Percentiles rank a stretch among this genome's conserved stretches.
These are phyloP conservation scores for Pedicia rivosa DNA, from an alignment of 2,888 invertebrate species.

Conservation along the genomic window DNA sequence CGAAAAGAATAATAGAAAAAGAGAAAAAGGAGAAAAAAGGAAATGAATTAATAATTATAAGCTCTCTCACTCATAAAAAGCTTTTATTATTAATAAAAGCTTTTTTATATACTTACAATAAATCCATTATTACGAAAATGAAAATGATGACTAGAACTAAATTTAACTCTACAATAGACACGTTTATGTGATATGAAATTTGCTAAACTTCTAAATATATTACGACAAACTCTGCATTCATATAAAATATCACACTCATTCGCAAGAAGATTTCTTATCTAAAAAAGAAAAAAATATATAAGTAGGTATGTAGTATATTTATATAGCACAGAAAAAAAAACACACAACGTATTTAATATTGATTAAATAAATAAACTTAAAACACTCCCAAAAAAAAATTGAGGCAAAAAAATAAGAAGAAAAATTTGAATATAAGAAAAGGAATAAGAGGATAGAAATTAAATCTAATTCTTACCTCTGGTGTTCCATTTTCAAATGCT, in stretches of 20 bases:
- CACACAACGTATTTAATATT: too few species aligned
- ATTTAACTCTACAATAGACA: slow-evolving; percentile 54
- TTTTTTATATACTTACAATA: not conserved
- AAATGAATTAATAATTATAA: not conserved
- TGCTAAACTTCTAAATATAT: slow-evolving; percentile 69
- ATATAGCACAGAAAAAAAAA: too few species aligned
- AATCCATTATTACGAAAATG: slow-evolving; percentile 32
- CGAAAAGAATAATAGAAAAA: not conserved
- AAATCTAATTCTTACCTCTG: slow-evolving; percentile 48
- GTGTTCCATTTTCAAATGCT: slow-evolving; percentile 57
- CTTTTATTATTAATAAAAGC: too few species aligned
- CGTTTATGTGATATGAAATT: slow-evolving; percentile 85
- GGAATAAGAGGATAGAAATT: not conserved
- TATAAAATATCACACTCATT: slow-evolving; percentile 79
- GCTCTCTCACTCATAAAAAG: too few species aligned
- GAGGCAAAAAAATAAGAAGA: slow-evolving; percentile 3
- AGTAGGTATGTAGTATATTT: not conserved
- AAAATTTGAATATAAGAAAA: slow-evolving; percentile 4
- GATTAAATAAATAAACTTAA: too few species aligned
- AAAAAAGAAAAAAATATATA: slow-evolving; percentile 20
- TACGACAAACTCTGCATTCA: slow-evolving; percentile 77
- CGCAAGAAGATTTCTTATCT: slow-evolving; percentile 57
- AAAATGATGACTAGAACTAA: slow-evolving; percentile 32
- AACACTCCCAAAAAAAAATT: too few species aligned
- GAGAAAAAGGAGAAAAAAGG: not conserved